Base-by-base conservation (phyloP, 2,888 invertebrate genomes). In the Drosophila pegasa region DNA sequence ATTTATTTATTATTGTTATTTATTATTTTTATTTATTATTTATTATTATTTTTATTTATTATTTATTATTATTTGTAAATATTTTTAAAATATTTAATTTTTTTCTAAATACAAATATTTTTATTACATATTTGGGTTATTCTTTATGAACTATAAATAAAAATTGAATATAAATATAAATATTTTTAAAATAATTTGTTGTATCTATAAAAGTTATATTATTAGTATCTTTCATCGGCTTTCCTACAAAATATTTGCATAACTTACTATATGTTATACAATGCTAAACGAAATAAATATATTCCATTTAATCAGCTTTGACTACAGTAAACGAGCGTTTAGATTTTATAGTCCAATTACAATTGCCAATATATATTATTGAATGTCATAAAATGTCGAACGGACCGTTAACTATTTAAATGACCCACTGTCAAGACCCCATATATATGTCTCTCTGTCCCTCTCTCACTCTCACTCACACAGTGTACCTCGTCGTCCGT, bases 381-480 rank as follows among this genome's bases (percentile, higher is more conserved):
- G 33, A 25, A 41, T 40, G 22, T n/a, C 35, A 47, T 47, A 40
- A 64, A 40, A 57, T 41, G 52, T 22, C n/a, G 52, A 58, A 12
- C 48, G 16, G 41, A 33, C 47, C 58, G 57, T 70, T 56, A 64
- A 64, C 54, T 48, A 58, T 67, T 72, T 62, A 72, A 72, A 61
- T 71, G 38, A 52, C 20, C 52, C 52, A 16, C 16, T 35, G 50
- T 35, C 52, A 40, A 56, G 45, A 60, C 65, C 72, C 35, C 35
- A 35, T n/a, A n/a, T 33, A 18, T 14, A n/a, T 50, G n/a, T 48
- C 10, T 48, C 48, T 22, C 43, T 1, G 9, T 1, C 38, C n/a
- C 47, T n/a, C 16, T 10, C 35, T 0, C 25, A 3, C 33, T 33
- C 9, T 9, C n/a, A 14, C 2, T 10, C 7, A n/a, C n/a, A n/a